Evolutionary conservation across 1,140 invertebrate genomes (phyloP).

Genomic region (Lasioglossum baleicum): DNA sequence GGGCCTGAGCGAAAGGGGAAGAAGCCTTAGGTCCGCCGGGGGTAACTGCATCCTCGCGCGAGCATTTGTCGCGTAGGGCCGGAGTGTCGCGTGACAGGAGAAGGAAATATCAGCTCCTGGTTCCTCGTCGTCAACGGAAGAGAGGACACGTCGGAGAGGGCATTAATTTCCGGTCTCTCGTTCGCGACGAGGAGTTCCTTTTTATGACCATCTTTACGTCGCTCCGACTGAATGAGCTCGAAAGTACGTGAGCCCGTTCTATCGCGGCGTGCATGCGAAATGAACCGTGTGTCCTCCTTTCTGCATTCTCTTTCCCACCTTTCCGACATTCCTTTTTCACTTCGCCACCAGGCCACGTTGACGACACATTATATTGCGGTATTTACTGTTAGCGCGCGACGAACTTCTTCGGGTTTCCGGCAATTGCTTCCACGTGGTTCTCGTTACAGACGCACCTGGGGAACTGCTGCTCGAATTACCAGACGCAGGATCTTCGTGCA

Average conservation of each 20-base stretch:
- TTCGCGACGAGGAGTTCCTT: constrained; percentile 46
- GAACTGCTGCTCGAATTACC: no score
- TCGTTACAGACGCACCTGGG: no score
- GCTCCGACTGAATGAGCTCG: constrained; percentile 48
- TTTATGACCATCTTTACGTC: constrained; percentile 53
- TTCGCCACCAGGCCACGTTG: constrained; percentile 1
- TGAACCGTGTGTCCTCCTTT: constrained; percentile 13
- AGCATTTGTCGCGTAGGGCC: constrained; percentile 16
- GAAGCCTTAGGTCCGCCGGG: neutral
- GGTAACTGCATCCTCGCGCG: neutral
- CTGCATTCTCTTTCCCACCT: neutral
- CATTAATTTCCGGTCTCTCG: constrained; percentile 61
- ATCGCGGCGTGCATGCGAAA: constrained; percentile 43
- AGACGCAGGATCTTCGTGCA: no score
- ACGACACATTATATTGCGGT: constrained; percentile 23
- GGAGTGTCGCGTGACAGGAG: neutral
- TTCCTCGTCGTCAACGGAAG: neutral
- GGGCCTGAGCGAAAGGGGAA: neutral
- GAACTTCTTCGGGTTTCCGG: neutral
- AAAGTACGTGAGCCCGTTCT: constrained; percentile 48
- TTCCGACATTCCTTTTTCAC: neutral
- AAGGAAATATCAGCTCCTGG: constrained; percentile 22
- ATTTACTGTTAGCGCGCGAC: neutral
- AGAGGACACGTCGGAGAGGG: constrained; percentile 41
- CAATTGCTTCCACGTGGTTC: no score